Evolutionary conservation across 1,140 invertebrate species (phyloP).

Genomic region (Eupristina koningsbergeri): DNA sequence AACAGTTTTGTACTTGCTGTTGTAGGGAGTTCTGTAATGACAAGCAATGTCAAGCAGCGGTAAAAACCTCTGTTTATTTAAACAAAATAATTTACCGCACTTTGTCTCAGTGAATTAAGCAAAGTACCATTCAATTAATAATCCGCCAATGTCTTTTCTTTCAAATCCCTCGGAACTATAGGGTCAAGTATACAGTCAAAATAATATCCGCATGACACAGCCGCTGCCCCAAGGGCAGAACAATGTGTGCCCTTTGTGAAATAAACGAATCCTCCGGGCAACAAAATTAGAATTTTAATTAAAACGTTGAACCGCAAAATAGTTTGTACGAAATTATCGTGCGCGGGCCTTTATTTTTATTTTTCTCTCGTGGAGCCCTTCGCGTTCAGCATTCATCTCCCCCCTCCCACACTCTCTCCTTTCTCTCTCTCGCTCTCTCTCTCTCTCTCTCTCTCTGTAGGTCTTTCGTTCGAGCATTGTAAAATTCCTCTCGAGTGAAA

Average conservation of each 20-base stretch:
- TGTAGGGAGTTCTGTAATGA: too few species aligned
- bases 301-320: conserved; percentile 41
- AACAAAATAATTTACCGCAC: too few species aligned
- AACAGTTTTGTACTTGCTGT: too few species aligned
- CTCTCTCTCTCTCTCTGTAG: not conserved
- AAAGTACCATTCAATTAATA: not conserved
- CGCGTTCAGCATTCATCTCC: not conserved
- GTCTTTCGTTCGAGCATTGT: not conserved
- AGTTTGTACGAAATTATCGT: conserved; percentile 40
- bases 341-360: not conserved
- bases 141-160: not conserved
- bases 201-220: not conserved
- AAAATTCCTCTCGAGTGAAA: conserved; percentile 47
- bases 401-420: too few species aligned
- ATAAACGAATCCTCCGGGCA: not conserved
- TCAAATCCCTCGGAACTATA: not conserved
- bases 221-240: not conserved
- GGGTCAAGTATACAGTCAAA: not conserved
- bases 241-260: conserved; percentile 2
- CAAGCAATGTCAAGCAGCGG: too few species aligned
- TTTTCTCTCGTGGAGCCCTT: not conserved
- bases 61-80: too few species aligned
- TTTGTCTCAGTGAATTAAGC: too few species aligned
- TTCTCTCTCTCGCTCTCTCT: not conserved
- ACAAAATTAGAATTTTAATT: conserved; percentile 45